phyloP scores from a whole-genome alignment of 2,797 vertebrate genomes.

The Amblyopsis hoosieri region DNA sequence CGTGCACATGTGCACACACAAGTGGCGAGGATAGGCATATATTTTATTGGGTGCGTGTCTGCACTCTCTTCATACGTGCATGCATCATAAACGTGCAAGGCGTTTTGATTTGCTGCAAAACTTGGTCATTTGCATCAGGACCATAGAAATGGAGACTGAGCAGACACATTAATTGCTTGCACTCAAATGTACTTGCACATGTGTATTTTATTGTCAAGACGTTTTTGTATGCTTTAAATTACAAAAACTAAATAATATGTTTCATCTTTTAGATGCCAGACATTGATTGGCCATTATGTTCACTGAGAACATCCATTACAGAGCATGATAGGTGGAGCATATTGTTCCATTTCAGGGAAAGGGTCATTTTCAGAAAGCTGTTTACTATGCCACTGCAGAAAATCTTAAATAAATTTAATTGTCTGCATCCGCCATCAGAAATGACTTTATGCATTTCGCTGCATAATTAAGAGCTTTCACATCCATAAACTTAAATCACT shows the following conservation, averaged over 20 bases:
- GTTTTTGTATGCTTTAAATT: slow-evolving; percentile 8
- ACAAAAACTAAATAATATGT: slow-evolving; percentile 22
- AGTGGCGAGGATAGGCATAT: slow-evolving; percentile 16
- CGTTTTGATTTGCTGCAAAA: not conserved
- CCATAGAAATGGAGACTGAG: slow-evolving; percentile 27
- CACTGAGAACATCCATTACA: slow-evolving; percentile 57
- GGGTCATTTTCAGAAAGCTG: slow-evolving; percentile 74
- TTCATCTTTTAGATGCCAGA: too few species aligned
- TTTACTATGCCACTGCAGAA: slow-evolving; percentile 74
- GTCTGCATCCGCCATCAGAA: slow-evolving; percentile 84
- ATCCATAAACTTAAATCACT: slow-evolving; percentile 87
- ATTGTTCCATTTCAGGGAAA: slow-evolving; percentile 60
- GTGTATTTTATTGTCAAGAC: slow-evolving; percentile 15
- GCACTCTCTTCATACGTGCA: not conserved
- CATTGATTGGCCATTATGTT: too few species aligned
- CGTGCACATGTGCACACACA: slow-evolving; percentile 19
- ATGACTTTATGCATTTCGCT: slow-evolving; percentile 85
- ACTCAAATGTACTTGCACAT: slow-evolving; percentile 10
- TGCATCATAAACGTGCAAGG: not conserved
- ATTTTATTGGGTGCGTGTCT: slow-evolving; percentile 3
- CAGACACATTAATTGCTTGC: slow-evolving; percentile 34
- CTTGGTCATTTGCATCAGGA: slow-evolving; percentile 30
- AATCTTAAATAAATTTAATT: slow-evolving; percentile 87
- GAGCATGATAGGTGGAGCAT: slow-evolving; percentile 53
- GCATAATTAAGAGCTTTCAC: slow-evolving; percentile 86